Evolutionary conservation across 2,888 invertebrate species (phyloP), one percentile per base, ranked within the genome.

Genomic region (Heteromurus nitidus): DNA sequence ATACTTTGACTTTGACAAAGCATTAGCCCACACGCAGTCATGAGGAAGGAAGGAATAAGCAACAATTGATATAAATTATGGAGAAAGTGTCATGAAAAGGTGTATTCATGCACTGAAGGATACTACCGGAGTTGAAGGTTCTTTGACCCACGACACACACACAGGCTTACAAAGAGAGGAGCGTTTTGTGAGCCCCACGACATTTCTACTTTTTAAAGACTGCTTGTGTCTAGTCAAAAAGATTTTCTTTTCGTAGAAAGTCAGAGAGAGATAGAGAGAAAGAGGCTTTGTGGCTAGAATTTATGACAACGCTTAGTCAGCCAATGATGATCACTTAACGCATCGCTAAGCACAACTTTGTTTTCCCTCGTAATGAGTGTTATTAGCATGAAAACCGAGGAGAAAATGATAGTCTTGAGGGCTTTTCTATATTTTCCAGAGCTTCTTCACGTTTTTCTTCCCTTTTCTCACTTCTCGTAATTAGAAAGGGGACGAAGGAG

Each of bases 21-120:
- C 11, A 5, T 47, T n/a, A n/a, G n/a, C n/a, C n/a, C n/a, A n/a
- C n/a, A n/a, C 36, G 36, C 13, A 36, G 13, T 36, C 36, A 36
- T 13, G 5, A 5, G 36, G 13, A 5, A 5, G 36, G 13, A 5
- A 36, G 13, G 36, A 28, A 26, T 67, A 67, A 24, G 67, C 67
- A 67, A 67, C 67, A 67, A 67, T 67, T 67, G 67, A 67, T 47
- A 67, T 67, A 67, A 67, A 67, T 67, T 67, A 50, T 67, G 18
- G 18, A 11, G 3, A 30, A 62, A 62, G 28, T 24, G 65, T 30
- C 65, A 18, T 22, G n/a, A 20, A 62, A 62, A 55, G 55, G 55
- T 55, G 55, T 26, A 50, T 20, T 20, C 20, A 24, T 55, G 13
- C 55, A 44, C 26, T 47, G 47, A 47, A 16, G 11, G n/a, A 16